These are phyloP conservation scores for Sterrhoptilus dennistouni DNA, from an alignment of 2,113 vertebrate species.

Conservation along the genomic window DNA sequence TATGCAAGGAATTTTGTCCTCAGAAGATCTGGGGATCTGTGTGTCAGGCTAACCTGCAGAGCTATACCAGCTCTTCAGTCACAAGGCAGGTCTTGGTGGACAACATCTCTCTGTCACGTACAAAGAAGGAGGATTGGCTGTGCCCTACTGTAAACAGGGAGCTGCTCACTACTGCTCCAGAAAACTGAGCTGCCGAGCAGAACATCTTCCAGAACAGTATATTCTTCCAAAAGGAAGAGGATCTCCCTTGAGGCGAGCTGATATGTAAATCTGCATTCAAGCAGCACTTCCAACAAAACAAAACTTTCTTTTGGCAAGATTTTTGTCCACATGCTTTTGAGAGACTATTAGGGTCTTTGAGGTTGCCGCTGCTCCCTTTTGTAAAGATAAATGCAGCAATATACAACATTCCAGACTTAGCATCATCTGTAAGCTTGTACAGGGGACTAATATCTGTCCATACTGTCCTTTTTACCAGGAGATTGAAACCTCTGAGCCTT, in stretches of 20 bases:
- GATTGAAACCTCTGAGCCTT: conserved; percentile 97
- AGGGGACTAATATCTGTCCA: background rate
- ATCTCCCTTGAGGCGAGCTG: background rate
- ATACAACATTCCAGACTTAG: background rate
- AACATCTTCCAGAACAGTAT: background rate
- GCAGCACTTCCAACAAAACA: background rate
- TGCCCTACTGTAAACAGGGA: background rate
- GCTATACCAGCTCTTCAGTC: background rate
- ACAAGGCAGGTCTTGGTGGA: background rate
- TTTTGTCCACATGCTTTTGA: background rate
- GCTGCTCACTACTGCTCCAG: background rate
- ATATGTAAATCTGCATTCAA: background rate
- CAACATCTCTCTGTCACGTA: background rate
- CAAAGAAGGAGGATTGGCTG: background rate
- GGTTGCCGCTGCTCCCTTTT: background rate
- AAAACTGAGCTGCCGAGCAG: background rate
- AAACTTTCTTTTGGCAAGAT: background rate
- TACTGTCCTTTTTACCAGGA: conserved; percentile 77
- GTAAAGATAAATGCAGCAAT: background rate
- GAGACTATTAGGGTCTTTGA: background rate
- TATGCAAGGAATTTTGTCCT: conserved; percentile 30
- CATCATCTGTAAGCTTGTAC: background rate
- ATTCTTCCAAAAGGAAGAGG: background rate
- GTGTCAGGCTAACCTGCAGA: background rate
- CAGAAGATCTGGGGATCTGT: background rate